phyloP scores from a whole-genome alignment of 2,888 invertebrate genomes.

The Zonitis immaculata region DNA sequence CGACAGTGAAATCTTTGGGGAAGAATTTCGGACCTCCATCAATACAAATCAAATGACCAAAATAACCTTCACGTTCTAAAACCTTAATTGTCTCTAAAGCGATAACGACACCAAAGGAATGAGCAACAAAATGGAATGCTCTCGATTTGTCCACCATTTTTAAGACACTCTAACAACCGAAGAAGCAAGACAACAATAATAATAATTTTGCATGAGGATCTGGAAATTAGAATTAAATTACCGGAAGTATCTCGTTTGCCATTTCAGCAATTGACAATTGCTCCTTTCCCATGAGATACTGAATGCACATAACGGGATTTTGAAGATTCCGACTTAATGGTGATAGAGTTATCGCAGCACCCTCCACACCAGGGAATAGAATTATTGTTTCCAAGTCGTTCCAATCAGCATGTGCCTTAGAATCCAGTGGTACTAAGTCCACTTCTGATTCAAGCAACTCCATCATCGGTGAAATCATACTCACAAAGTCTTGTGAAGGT shows the following conservation, averaged over 20 bases:
- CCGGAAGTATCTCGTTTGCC: slow-evolving; percentile 53
- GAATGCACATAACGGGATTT: slow-evolving; percentile 53
- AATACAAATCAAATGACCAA: slow-evolving; percentile 64
- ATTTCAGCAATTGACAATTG: slow-evolving; percentile 51
- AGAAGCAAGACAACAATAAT: slow-evolving; percentile 16
- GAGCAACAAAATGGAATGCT: slow-evolving; percentile 72
- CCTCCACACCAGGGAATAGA: slow-evolving; percentile 66
- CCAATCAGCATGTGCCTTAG: too few species aligned
- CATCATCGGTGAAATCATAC: too few species aligned
- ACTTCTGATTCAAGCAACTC: too few species aligned
- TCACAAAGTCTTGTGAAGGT: too few species aligned
- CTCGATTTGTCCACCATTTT: slow-evolving; percentile 53
- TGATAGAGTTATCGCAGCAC: slow-evolving; percentile 54
- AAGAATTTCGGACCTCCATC: slow-evolving; percentile 69
- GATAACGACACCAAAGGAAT: slow-evolving; percentile 81
- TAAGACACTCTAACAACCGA: slow-evolving; percentile 51
- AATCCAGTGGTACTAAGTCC: too few species aligned
- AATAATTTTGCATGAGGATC: slow-evolving; percentile 24
- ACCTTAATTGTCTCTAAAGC: slow-evolving; percentile 70
- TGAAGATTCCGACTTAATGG: slow-evolving; percentile 52
- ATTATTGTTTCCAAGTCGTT: slow-evolving; percentile 42
- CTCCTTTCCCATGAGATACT: slow-evolving; percentile 33
- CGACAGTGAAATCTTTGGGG: too few species aligned
- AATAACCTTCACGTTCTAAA: slow-evolving; percentile 63
- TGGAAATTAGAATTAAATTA: too few species aligned